phyloP scores from a whole-genome alignment of 2,113 vertebrate genomes.

The Neogobius melanostomus region DNA sequence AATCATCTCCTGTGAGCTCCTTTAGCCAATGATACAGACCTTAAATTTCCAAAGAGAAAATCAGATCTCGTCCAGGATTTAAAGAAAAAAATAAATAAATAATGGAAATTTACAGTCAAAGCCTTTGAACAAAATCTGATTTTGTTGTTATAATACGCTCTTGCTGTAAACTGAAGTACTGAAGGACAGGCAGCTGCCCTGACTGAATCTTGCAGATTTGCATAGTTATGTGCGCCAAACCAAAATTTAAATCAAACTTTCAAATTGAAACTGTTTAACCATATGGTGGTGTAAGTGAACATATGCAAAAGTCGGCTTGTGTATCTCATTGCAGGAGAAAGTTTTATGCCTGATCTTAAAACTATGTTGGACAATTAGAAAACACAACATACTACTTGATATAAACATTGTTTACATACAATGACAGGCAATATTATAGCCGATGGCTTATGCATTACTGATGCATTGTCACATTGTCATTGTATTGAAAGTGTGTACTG shows the following conservation, averaged over 20 bases:
- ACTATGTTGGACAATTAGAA: too few species aligned
- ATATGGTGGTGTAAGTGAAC: too few species aligned
- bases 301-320: too few species aligned
- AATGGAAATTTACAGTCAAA: conserved; percentile 28
- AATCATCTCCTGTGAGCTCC: conserved; percentile 49
- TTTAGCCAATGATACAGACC: conserved; percentile 26
- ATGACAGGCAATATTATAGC: too few species aligned
- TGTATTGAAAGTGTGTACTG: too few species aligned
- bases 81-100: conserved; percentile 8
- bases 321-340: too few species aligned
- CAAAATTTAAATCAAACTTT: conserved; percentile 5
- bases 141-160: conserved; percentile 36
- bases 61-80: conserved; percentile 19
- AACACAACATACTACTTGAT: too few species aligned
- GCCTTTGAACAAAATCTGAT: conserved; percentile 28
- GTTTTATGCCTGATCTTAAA: too few species aligned
- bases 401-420: too few species aligned
- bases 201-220: background rate
- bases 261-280: background rate
- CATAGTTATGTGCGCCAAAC: conserved; percentile 15
- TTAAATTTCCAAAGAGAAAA: conserved; percentile 20
- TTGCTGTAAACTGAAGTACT: conserved; percentile 23
- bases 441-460: too few species aligned
- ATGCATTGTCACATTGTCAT: too few species aligned
- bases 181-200: conserved; percentile 33